These are phyloP conservation scores for Bombus pyrosoma DNA, from an alignment of 1,140 invertebrate genomes.

Conservation along the genomic window DNA sequence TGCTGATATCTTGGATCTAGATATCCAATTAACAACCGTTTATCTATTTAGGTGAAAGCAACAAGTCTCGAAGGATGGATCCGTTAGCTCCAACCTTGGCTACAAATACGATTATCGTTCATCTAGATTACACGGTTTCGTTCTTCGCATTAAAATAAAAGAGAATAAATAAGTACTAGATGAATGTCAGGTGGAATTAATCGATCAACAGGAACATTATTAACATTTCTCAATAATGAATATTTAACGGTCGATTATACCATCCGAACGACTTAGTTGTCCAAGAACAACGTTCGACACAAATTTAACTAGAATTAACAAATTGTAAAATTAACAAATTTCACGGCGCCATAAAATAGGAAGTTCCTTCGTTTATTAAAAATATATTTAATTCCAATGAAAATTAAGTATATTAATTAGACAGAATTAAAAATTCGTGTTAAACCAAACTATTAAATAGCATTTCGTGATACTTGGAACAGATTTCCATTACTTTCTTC, in stretches of 20 bases:
- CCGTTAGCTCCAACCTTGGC: neutral
- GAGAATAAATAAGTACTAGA: neutral
- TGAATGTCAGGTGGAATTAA: neutral
- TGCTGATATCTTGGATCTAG: neutral
- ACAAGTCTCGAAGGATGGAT: neutral
- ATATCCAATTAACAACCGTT: neutral
- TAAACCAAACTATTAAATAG: neutral
- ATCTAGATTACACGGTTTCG: neutral
- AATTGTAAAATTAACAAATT: too few relatives aligned
- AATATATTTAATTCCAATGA: too few relatives aligned
- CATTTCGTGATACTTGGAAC: neutral
- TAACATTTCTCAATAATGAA: neutral
- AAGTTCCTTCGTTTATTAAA: too few relatives aligned
- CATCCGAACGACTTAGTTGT: neutral
- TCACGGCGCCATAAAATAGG: fast-evolving
- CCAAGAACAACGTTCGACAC: too few relatives aligned
- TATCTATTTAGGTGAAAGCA: constrained; percentile 11
- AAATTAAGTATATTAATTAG: too few relatives aligned
- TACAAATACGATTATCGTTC: neutral
- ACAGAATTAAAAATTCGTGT: too few relatives aligned
- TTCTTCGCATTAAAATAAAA: neutral
- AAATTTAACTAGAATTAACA: too few relatives aligned
- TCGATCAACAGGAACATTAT: neutral
- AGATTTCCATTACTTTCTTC: neutral
- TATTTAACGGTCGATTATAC: neutral